Conservation (phyloP, 2,888 invertebrate genomes). For the Coenonympha glycerion region DNA sequence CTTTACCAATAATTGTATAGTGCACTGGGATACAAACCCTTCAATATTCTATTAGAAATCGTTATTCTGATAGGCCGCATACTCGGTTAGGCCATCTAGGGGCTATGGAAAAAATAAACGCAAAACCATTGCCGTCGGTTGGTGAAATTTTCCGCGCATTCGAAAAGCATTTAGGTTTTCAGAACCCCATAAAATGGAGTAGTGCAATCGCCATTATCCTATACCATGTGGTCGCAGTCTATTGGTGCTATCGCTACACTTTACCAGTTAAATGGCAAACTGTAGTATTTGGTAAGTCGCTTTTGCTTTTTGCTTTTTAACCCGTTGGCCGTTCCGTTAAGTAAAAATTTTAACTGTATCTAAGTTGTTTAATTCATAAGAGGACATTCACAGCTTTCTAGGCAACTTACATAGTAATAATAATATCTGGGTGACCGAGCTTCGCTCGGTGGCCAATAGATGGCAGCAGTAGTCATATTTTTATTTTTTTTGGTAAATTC, state of each 20-base stretch:
- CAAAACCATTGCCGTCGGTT: slow-evolving; percentile 34
- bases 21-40: not conserved
- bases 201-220: slow-evolving; percentile 51
- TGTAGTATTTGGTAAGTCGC: slow-evolving; percentile 55
- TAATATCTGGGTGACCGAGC: no score
- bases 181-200: slow-evolving; percentile 67
- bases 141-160: slow-evolving; percentile 49
- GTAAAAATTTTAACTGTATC: no score
- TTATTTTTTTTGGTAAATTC: no score
- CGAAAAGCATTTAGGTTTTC: slow-evolving; percentile 58
- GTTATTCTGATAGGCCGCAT: not conserved
- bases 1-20: slow-evolving; percentile 1
- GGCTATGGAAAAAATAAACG: slow-evolving; percentile 36
- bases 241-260: slow-evolving; percentile 60
- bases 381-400: no score
- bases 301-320: not conserved
- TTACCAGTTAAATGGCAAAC: slow-evolving; percentile 66
- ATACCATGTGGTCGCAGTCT: slow-evolving; percentile 57
- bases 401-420: no score
- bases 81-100: not conserved
- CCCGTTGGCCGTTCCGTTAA: no score
- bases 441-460: no score
- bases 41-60: not conserved
- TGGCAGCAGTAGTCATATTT: no score
- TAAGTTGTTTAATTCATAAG: no score